Percentiles rank a stretch among this genome's conserved stretches.
These are phyloP conservation scores for Leptopterna dolabrata DNA, from an alignment of 2,888 invertebrate genomes.

Conservation along the genomic window DNA sequence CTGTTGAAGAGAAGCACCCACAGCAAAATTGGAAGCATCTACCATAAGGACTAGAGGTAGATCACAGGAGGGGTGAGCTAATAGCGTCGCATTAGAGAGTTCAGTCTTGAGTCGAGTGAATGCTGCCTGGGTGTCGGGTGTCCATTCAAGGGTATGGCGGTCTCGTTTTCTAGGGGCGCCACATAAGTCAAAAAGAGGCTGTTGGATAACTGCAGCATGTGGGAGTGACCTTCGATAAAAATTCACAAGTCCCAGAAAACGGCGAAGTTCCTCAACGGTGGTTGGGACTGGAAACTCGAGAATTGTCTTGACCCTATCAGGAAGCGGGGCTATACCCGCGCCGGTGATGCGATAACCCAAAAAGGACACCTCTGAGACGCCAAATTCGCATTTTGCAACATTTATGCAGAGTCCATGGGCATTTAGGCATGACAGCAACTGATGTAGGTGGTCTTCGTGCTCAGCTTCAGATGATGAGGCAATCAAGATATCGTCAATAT, in stretches of 20 bases:
- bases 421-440: conserved; percentile 59
- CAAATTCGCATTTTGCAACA: conserved; percentile 65
- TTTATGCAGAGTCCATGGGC: conserved; percentile 64
- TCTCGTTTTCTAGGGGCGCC: conserved; percentile 59
- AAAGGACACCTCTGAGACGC: conserved; percentile 61
- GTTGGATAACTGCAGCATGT: conserved; percentile 47
- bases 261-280: conserved; percentile 51
- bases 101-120: conserved; percentile 63
- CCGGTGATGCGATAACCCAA: conserved; percentile 62
- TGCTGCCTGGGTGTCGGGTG: conserved; percentile 58
- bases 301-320: conserved; percentile 64
- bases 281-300: conserved; percentile 59
- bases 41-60: conserved; percentile 64
- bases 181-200: conserved; percentile 34
- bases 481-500: conserved; percentile 63
- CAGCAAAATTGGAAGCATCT: conserved; percentile 66
- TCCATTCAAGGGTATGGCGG: conserved; percentile 60
- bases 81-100: conserved; percentile 63
- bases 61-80: conserved; percentile 64
- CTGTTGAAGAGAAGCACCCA: conserved; percentile 67
- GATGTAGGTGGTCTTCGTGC: conserved; percentile 59
- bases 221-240: conserved; percentile 58
- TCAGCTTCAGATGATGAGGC: conserved; percentile 59
- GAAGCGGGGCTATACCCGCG: conserved; percentile 64
- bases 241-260: conserved; percentile 59